Evolutionary conservation across 1,140 invertebrate species (phyloP), one percentile per base, ranked within the genome.

Genomic region (Drosophila tropicalis): DNA sequence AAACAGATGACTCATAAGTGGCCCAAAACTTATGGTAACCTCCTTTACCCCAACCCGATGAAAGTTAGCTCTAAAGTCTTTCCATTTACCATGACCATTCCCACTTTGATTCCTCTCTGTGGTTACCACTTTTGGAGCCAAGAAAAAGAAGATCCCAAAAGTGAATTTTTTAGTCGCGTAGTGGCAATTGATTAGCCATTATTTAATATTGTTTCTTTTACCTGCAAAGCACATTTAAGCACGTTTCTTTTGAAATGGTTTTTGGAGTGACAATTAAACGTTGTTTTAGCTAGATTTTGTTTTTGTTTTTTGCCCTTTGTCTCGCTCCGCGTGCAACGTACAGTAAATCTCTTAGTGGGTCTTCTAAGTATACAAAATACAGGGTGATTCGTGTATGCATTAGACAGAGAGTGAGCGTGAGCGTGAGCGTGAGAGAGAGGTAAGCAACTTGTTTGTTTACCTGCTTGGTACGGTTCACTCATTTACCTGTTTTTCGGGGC

Each of bases 381-480:
- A 86, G 79, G 82, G 82, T 82, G 82, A 19, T n/a, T 51, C 44
- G 40, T 3, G 51, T 54, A 13, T 1, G 6, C 65, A 62, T 32
- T 60, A 54, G 51, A 25, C 36, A 34, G 36, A 36, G 55, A 64
- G 19, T 40, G 39, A 39, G 36, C 3, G 36, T 7, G 17, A 10
- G 40, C 40, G 22, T 66, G 19, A 22, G 55, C 51, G 22, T 1
- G 44, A 39, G 55, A 17, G 41, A 19, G 56, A 22, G 5, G 10
- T 5, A 32, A 13, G 17, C 64, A 67, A 72, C 61, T 64, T 62
- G 81, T 67, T 86, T 85, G 81, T 67, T 86, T 85, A 85, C 78
- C 82, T 85, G 82, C 72, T 36, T 58, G 32, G n/a, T 13, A n/a
- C 51, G 78, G 25, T 19, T 55, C 39, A 62, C 76, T 66, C 67